Base-by-base conservation (phyloP, 1,140 invertebrate genomes). In the Papilio machaon region DNA sequence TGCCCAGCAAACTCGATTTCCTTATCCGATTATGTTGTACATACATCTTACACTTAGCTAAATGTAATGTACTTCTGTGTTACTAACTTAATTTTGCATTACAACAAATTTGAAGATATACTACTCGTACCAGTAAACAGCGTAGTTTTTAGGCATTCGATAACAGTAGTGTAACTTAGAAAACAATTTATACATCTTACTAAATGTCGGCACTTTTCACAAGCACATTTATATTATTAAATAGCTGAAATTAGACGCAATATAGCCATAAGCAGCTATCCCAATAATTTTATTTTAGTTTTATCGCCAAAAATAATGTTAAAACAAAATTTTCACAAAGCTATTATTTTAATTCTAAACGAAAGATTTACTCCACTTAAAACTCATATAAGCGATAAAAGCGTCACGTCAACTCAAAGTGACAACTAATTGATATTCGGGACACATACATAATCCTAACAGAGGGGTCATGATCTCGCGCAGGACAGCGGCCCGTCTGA, bases 1-100 rank as follows among this genome's bases (percentile, higher is more conserved):
- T 92, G 89, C 87, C 85, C 82, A 80, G 86, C 82, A 86, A 92
- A 91, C 87, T 90, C 86, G 86, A 91, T 91, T 91, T 88, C 85
- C 85, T 88, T 86, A 84, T 82, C 85, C 89, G 85, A 92, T 92
- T 88, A 92, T 89, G 79, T 84, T 89, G 86, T 88, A 86, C 85
- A 80, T 43, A 43, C 23, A 30, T 90, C 89, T 89, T 87, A 88
- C 83, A 88, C 81, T 87, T 85, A 86, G 76, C 80, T 82, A 76
- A 85, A 89, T 85, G 81, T 85, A 84, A 84, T 81, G 81, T 82
- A 80, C 58, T 73, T 82, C 80, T 67, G 73, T 80, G 70, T 64
- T 43, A 77, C 17, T 67, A 73, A 80, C 73, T 58, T 76, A 54
- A 82, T 58, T 67, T 70, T 64, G 70, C 17, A 82, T 73, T 79